Percentiles rank a stretch among this genome's conserved stretches.
phyloP scores from a whole-genome alignment of 2,888 invertebrate genomes.

The Heliconius hortense region DNA sequence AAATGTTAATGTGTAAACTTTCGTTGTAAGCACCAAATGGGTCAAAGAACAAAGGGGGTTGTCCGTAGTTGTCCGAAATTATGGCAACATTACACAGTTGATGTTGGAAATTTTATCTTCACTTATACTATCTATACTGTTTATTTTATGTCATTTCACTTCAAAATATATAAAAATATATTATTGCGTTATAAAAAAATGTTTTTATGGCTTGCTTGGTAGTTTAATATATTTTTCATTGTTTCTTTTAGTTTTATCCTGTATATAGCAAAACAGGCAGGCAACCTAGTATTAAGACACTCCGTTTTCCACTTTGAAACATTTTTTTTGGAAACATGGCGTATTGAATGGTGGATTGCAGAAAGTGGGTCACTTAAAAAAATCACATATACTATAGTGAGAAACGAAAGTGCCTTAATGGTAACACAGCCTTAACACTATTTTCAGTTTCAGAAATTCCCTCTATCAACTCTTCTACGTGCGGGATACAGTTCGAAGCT shows the following conservation, averaged over 20 bases:
- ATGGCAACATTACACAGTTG: conserved; percentile 43
- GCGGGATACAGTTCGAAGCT: background rate
- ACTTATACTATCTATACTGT: conserved; percentile 24
- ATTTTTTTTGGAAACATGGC: no score
- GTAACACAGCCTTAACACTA: background rate
- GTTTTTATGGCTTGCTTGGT: conserved; percentile 10
- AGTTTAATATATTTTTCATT: background rate
- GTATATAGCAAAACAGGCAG: no score
- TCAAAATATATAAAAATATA: conserved; percentile 23
- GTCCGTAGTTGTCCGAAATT: conserved; percentile 42
- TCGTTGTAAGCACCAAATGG: conserved; percentile 43
- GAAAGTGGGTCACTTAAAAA: no score
- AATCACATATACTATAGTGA: no score
- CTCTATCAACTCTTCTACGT: background rate
- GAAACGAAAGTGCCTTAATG: no score
- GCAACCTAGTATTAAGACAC: no score
- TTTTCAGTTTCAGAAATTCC: background rate
- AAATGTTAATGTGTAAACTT: conserved; percentile 48
- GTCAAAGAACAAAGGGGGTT: conserved; percentile 44
- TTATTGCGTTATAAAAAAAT: conserved; percentile 20
- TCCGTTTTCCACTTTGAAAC: no score
- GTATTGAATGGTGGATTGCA: no score
- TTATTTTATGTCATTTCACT: conserved; percentile 30
- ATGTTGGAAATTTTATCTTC: conserved; percentile 44
- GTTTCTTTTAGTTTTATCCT: no score